A percentile compares a stretch with the other conserved stretches of the same genome.
Conservation (phyloP, 2,113 vertebrate species). For the Probosciger aterrimus region DNA sequence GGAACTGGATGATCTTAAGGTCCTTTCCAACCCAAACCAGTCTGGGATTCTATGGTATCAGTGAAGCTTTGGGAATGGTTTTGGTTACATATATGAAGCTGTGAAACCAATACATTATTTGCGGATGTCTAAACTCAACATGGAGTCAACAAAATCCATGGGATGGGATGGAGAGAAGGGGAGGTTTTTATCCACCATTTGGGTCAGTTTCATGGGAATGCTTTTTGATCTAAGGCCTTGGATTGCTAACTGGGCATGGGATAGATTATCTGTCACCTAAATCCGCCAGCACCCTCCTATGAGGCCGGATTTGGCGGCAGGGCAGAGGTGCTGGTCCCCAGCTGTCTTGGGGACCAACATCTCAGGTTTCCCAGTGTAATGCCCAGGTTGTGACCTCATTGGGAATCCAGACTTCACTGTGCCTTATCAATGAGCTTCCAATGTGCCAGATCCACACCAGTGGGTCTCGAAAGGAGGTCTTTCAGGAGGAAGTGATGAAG, state of each 20-base stretch:
- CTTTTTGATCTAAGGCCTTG: not conserved
- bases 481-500: not conserved
- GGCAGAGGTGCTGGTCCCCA: not conserved
- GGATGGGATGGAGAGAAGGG: not conserved
- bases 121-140: not conserved
- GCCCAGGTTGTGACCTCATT: not conserved
- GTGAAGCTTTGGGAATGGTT: not conserved
- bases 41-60: not conserved
- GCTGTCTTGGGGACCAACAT: not conserved
- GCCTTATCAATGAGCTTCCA: not conserved
- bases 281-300: not conserved
- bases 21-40: not conserved
- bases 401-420: not conserved
- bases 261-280: not conserved
- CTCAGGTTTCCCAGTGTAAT: not conserved
- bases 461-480: not conserved
- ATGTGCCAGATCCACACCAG: rapidly evolving
- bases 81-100: not conserved
- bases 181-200: not conserved
- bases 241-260: not conserved
- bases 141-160: not conserved
- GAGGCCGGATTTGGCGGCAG: not conserved
- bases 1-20: not conserved
- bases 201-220: not conserved
- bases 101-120: not conserved